A percentile compares a stretch with the other conserved stretches of the same genome.
Evolutionary conservation across 2,888 invertebrate genomes (phyloP).

Genomic region (Athalia rosae): DNA sequence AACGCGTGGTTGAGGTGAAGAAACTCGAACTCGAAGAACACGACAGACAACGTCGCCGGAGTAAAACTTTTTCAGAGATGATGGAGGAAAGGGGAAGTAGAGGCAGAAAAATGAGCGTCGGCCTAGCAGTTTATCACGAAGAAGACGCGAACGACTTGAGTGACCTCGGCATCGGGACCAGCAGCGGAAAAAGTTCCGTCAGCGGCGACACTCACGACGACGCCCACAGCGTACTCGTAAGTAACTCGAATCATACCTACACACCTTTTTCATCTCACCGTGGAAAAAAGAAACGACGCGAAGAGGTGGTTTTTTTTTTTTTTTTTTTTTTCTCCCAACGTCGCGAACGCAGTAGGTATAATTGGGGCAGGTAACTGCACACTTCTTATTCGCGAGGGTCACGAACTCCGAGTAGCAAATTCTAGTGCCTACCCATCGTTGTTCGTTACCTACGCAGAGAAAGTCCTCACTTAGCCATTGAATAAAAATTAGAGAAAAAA

Average conservation of each 20-base stretch:
- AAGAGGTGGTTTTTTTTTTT: neutral
- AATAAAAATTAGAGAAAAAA: neutral
- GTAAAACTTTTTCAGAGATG: constrained; percentile 95
- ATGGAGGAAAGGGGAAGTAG: constrained; percentile 85
- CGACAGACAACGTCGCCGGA: constrained; percentile 82
- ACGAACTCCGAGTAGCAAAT: constrained; percentile 5
- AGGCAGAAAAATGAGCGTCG: constrained; percentile 77
- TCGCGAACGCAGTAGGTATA: neutral
- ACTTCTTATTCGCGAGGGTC: constrained; percentile 18
- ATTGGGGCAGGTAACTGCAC: neutral
- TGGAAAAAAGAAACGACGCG: neutral
- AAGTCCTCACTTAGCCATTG: constrained; percentile 18
- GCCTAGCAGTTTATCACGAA: constrained; percentile 84
- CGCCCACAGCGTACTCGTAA: constrained; percentile 69
- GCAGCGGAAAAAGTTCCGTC: constrained; percentile 71
- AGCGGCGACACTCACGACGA: constrained; percentile 72
- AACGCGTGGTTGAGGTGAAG: constrained; percentile 91
- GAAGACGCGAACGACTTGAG: constrained; percentile 90
- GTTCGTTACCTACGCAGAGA: constrained; percentile 1
- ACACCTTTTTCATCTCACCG: neutral
- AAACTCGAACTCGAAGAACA: constrained; percentile 88
- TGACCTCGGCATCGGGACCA: constrained; percentile 83
- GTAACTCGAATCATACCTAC: constrained; percentile 38
- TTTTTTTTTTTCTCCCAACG: no score
- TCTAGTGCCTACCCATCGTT: neutral